A percentile compares a stretch with the other conserved stretches of the same genome.
These are phyloP conservation scores for Archips crataeganus DNA, from an alignment of 2,888 invertebrate genomes.

Conservation along the genomic window DNA sequence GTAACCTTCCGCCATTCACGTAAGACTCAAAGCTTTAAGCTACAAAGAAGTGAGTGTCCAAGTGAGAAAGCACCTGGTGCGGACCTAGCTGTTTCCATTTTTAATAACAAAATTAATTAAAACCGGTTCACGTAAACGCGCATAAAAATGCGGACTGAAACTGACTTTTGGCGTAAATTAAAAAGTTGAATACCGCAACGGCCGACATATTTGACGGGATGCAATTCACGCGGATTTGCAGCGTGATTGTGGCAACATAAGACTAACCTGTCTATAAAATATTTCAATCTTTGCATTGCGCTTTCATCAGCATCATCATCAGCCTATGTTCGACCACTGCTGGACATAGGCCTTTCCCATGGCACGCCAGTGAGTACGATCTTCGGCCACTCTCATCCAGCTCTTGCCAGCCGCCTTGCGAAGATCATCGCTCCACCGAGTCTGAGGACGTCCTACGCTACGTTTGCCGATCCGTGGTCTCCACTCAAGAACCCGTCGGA, in stretches of 20 bases:
- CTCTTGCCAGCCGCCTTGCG: no score
- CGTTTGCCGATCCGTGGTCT: no score
- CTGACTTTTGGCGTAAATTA: slow-evolving; percentile 62
- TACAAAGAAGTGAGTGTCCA: slow-evolving; percentile 9
- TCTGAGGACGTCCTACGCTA: no score
- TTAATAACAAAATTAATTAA: slow-evolving; percentile 66
- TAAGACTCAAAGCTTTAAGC: slow-evolving; percentile 3
- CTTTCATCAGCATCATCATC: no score
- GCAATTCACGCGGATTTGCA: slow-evolving; percentile 24
- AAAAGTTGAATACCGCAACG: slow-evolving; percentile 59
- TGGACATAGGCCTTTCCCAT: no score
- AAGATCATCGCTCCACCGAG: no score
- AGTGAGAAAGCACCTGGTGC: slow-evolving; percentile 23
- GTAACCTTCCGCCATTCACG: background rate
- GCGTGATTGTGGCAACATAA: background rate
- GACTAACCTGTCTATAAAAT: background rate
- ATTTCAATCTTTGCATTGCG: no score
- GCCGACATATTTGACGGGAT: slow-evolving; percentile 53
- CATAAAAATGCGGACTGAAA: slow-evolving; percentile 56
- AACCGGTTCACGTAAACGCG: slow-evolving; percentile 57
- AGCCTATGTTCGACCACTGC: no score
- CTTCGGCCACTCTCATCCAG: no score
- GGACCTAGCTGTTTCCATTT: slow-evolving; percentile 48
- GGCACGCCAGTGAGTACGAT: no score
- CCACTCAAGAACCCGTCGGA: no score